Conservation (phyloP, 2,113 vertebrate genomes). For the Hyaena hyaena region DNA sequence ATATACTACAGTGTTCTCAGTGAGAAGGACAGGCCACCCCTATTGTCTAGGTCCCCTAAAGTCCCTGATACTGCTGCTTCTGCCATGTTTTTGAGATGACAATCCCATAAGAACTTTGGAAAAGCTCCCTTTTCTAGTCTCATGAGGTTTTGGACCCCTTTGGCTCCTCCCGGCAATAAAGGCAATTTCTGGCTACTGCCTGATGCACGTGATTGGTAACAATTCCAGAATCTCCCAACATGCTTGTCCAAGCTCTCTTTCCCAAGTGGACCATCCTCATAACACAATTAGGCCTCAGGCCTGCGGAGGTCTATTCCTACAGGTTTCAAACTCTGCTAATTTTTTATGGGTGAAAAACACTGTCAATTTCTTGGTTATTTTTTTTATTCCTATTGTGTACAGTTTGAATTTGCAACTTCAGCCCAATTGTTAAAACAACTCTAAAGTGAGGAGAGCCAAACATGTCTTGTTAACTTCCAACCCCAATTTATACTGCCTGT, state of each 20-base stretch:
- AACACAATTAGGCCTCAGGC: not conserved
- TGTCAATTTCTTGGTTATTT: not conserved
- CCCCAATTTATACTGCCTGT: not conserved
- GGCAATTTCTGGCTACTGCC: not conserved
- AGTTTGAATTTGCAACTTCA: slow-evolving; percentile 15
- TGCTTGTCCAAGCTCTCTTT: not conserved
- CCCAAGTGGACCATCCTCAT: not conserved
- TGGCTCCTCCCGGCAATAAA: not conserved
- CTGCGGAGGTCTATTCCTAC: not conserved
- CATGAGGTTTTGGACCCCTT: not conserved
- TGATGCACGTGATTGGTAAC: not conserved
- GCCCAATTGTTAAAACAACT: not conserved
- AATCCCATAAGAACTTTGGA: not conserved
- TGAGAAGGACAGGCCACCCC: not conserved
- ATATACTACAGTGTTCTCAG: too few relatives aligned
- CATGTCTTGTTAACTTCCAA: not conserved
- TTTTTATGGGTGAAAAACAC: not conserved
- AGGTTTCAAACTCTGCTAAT: not conserved
- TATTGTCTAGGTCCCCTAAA: not conserved
- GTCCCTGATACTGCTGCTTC: not conserved
- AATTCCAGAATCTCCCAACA: not conserved
- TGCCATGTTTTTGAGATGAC: not conserved
- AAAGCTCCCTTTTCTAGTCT: not conserved
- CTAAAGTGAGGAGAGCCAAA: not conserved
- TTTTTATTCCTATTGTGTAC: not conserved